Percentiles rank a stretch among this genome's conserved stretches.
Conservation (phyloP, 2,113 vertebrate species). For the Mirza zaza region DNA sequence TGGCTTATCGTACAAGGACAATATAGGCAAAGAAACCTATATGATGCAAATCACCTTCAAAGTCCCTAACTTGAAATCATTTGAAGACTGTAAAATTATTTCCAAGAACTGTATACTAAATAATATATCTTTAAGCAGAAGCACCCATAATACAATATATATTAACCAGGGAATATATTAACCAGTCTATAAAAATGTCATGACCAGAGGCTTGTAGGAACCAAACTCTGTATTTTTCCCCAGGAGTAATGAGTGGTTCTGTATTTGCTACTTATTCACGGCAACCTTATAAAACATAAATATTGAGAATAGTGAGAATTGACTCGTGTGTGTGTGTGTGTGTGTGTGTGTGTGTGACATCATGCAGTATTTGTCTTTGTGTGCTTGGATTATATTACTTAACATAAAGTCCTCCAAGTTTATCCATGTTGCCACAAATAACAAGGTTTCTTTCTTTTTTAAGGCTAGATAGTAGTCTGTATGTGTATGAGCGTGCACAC, state of each 20-base stretch:
- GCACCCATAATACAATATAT: neutral
- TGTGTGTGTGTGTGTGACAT: neutral
- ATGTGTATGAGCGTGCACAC: too few relatives aligned
- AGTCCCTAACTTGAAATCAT: neutral
- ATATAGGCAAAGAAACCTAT: neutral
- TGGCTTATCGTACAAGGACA: neutral
- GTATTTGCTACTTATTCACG: neutral
- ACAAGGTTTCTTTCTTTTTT: neutral
- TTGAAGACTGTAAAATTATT: neutral
- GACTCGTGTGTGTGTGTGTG: neutral
- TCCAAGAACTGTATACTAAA: neutral
- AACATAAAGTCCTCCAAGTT: neutral
- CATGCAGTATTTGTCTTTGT: neutral
- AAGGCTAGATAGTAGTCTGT: neutral
- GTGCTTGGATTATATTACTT: neutral
- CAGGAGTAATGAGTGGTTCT: neutral
- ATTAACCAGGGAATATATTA: neutral
- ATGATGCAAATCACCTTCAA: neutral
- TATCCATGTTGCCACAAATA: neutral
- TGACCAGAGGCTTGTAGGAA: neutral
- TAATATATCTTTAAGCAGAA: neutral
- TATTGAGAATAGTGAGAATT: neutral
- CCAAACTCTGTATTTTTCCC: neutral
- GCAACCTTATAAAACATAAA: neutral
- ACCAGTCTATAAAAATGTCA: neutral